Evolutionary conservation across 1,140 invertebrate genomes (phyloP).

Genomic region (Ylistrum balloti): DNA sequence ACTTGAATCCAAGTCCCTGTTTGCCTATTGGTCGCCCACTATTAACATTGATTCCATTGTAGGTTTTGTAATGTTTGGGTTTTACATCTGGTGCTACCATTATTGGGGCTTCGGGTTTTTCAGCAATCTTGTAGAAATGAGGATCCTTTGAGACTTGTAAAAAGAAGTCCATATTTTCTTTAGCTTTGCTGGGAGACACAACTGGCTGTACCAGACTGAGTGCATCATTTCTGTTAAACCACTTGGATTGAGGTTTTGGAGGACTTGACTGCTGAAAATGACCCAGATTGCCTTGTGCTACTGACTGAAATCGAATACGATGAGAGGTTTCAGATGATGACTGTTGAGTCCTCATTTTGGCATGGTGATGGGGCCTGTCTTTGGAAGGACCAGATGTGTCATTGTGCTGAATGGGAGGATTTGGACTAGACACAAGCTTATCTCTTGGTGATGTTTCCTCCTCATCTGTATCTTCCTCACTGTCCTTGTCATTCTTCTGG

Average conservation of each 20-base stretch:
- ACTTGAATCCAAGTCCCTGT: conserved; percentile 4
- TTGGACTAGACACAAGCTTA: background rate
- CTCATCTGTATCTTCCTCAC: background rate
- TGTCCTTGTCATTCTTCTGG: background rate
- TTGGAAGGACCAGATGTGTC: background rate
- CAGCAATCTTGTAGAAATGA: background rate
- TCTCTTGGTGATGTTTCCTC: background rate
- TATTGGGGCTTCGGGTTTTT: background rate
- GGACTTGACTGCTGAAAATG: background rate
- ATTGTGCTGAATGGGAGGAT: background rate
- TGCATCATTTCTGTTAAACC: background rate
- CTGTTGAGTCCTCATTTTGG: background rate
- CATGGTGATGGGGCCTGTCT: background rate
- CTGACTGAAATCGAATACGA: background rate
- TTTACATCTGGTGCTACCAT: background rate
- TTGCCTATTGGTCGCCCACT: conserved; percentile 1
- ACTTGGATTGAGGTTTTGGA: background rate
- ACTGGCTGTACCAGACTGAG: background rate
- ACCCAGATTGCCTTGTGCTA: background rate
- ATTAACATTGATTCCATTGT: background rate
- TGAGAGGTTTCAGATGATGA: background rate
- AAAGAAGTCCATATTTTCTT: conserved; percentile 21
- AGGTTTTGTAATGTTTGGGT: background rate
- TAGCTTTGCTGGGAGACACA: background rate
- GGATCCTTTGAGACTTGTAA: conserved; percentile 8